phyloP scores from a whole-genome alignment of 2,888 invertebrate species.

The Heliconius hortense region DNA sequence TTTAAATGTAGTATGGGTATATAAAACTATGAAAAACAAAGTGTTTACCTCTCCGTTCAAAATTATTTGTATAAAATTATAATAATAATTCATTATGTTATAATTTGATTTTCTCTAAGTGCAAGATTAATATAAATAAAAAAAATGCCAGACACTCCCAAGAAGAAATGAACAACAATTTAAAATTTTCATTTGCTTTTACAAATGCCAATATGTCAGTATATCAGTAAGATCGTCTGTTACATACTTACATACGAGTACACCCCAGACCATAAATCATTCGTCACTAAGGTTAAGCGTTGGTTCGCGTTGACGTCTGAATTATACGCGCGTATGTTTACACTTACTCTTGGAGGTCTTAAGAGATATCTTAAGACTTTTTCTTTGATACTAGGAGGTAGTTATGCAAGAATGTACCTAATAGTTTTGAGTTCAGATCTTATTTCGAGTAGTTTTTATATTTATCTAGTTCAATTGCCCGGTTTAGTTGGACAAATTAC shows the following conservation, averaged over 20 bases:
- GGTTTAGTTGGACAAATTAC: background rate
- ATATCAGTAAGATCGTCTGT: conserved; percentile 22
- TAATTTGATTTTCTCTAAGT: background rate
- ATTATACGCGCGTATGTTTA: conserved; percentile 38
- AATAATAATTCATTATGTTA: background rate
- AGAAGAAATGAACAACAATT: background rate
- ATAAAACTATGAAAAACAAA: background rate
- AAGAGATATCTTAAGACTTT: conserved; percentile 2
- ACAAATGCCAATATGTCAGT: background rate
- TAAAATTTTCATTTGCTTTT: background rate
- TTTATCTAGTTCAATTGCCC: background rate
- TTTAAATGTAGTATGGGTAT: background rate
- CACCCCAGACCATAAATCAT: conserved; percentile 36
- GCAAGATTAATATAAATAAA: background rate
- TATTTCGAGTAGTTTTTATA: background rate
- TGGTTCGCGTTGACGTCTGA: conserved; percentile 38
- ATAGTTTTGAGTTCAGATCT: background rate
- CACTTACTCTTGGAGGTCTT: conserved; percentile 12
- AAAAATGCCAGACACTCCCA: too few relatives aligned
- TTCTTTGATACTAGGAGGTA: background rate
- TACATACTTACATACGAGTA: background rate
- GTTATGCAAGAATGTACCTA: background rate
- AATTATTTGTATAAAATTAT: background rate
- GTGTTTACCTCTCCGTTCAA: background rate
- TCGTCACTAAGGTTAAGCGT: conserved; percentile 30